phyloP scores from a whole-genome alignment of 2,888 invertebrate genomes.

The Brenthis hecate region DNA sequence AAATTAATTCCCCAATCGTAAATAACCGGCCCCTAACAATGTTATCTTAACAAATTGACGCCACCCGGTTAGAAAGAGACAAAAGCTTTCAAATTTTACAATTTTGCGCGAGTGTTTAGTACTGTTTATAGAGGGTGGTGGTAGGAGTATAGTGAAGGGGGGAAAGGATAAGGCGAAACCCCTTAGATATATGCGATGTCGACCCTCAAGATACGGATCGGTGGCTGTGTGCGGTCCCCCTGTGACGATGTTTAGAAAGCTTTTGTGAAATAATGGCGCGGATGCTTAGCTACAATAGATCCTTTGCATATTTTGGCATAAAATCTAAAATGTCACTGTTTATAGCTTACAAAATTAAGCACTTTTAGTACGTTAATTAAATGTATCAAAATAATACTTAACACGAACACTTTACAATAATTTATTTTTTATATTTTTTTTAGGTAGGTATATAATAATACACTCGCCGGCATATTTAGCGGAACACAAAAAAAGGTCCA shows the following conservation, averaged over 20 bases:
- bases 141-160: conserved; percentile 65
- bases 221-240: conserved; percentile 54
- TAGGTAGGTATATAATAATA: too few relatives aligned
- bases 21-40: conserved; percentile 61
- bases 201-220: conserved; percentile 68
- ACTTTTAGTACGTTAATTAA: neutral
- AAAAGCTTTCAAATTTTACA: conserved; percentile 70
- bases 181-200: conserved; percentile 73
- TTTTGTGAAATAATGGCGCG: conserved; percentile 64
- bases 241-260: conserved; percentile 63
- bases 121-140: conserved; percentile 70
- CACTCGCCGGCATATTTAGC: too few relatives aligned
- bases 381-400: neutral
- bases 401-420: too few relatives aligned
- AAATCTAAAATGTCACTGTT: conserved; percentile 29
- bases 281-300: conserved; percentile 36
- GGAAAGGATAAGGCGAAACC: conserved; percentile 74
- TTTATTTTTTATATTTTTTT: too few relatives aligned
- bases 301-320: conserved; percentile 34
- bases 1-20: conserved; percentile 66
- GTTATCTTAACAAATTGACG: conserved; percentile 78
- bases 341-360: neutral
- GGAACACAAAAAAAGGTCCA: too few relatives aligned
- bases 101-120: conserved; percentile 75
- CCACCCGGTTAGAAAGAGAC: conserved; percentile 59